Conservation (phyloP, 1,140 invertebrate species). For the Heliothis subflexa region DNA sequence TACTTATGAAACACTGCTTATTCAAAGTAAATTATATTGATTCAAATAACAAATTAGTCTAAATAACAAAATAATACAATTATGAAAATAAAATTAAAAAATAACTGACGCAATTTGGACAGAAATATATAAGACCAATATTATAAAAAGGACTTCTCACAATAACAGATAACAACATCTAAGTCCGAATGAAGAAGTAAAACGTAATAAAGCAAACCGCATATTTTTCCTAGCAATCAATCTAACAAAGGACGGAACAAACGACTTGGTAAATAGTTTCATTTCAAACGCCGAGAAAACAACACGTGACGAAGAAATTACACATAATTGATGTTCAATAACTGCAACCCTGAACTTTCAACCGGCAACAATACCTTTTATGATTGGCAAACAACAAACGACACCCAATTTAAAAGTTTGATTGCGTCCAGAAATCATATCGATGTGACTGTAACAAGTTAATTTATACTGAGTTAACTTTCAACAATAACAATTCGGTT, state of each 20-base stretch:
- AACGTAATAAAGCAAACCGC: conserved; percentile 1
- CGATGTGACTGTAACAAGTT: conserved; percentile 14
- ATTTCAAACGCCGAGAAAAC: conserved; percentile 15
- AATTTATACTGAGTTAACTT: conserved; percentile 24
- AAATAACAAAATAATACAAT: not conserved
- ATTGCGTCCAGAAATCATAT: conserved; percentile 18
- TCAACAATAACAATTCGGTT: conserved; percentile 27
- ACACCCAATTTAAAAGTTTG: conserved; percentile 30
- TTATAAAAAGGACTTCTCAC: not conserved
- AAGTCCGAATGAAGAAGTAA: not conserved
- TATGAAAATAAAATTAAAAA: not conserved
- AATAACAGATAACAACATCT: not conserved
- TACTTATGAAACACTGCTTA: conserved; percentile 27
- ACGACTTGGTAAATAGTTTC: conserved; percentile 14
- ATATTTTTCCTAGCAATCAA: conserved; percentile 24
- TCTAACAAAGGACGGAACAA: conserved; percentile 21
- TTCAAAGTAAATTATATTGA: conserved; percentile 7
- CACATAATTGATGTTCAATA: conserved; percentile 36
- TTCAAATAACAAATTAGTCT: not conserved
- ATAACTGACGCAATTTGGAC: not conserved
- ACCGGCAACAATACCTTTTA: conserved; percentile 11
- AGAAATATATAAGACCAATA: not conserved
- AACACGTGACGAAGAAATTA: conserved; percentile 35
- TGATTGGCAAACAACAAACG: conserved; percentile 11
- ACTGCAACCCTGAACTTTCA: conserved; percentile 25